Evolutionary conservation across 2,888 invertebrate genomes (phyloP), one percentile per base, ranked within the genome.

Genomic region (Melikaiella ostensackeni): DNA sequence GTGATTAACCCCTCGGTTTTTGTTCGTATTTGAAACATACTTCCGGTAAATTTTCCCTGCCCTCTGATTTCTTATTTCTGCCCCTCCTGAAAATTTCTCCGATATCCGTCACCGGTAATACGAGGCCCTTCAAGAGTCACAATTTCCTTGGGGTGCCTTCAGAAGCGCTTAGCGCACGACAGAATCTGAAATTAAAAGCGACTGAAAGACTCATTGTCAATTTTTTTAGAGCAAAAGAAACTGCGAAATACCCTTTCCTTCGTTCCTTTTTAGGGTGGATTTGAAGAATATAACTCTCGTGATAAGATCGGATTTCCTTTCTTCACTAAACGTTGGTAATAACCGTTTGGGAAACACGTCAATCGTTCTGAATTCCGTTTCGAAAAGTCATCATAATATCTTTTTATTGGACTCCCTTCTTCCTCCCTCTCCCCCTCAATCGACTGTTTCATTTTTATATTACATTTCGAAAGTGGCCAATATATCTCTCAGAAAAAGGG

Each of bases 221-320:
- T 13, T 11, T 59, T 57, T 59, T 59, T 1, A 59, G 24, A 13
- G 57, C 57, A 13, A 13, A 11, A 27, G 57, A 59, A 59, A 27
- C 24, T 11, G 24, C 27, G 57, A 11, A 59, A 11, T 59, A 59
- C 57, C 24, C 57, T 57, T 24, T 24, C 27, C 57, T 57, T 55
- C 35, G 11, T 38, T 42, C 42, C 42, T 16, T 16, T 21, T 59
- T 59, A 27, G 57, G 57, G 57, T 27, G 27, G 57, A 59, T 59
- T 59, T 59, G 1, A 59, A 59, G 57, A 59, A 59, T 59, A 59
- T 59, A 59, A 57, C 21, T 50, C 50, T 59, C 5, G 24, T 27
- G 57, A 59, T 59, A 59, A 59, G 57, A 59, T 59, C 24, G 57
- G 57, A 59, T 59, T 59, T 59, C 57, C 16, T 24, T 59, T 50